phyloP scores from a whole-genome alignment of 2,113 vertebrate genomes.

The Crotalus horridus region DNA sequence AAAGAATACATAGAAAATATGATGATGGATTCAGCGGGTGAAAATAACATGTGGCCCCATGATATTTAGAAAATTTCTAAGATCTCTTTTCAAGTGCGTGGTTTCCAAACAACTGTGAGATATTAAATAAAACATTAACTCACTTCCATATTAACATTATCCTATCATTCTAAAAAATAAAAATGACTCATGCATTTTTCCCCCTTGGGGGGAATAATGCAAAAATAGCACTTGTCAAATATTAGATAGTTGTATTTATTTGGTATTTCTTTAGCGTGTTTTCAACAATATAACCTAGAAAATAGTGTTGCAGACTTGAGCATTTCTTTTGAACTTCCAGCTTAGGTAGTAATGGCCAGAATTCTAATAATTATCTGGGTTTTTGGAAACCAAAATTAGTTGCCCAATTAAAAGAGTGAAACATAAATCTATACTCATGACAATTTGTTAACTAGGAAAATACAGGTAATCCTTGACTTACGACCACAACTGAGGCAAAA shows the following conservation, averaged over 20 bases:
- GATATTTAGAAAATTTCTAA: conserved; percentile 13
- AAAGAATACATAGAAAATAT: conserved; percentile 39
- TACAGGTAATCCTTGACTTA: background rate
- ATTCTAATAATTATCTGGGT: background rate
- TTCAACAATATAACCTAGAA: background rate
- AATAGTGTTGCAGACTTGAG: background rate
- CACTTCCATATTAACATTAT: accelerated
- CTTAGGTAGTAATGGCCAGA: background rate
- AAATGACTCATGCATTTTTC: background rate
- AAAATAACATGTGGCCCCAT: background rate
- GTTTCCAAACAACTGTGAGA: conserved; percentile 28
- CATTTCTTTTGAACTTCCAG: background rate
- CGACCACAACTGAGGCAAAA: too few relatives aligned
- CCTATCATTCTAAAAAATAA: background rate
- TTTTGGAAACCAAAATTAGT: background rate
- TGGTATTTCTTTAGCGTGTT: background rate
- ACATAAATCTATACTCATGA: background rate
- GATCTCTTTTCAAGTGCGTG: conserved; percentile 14
- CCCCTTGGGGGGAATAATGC: background rate
- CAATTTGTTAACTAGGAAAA: background rate
- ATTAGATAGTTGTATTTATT: background rate
- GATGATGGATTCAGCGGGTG: background rate
- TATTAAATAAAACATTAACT: conserved; percentile 17
- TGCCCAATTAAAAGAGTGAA: background rate
- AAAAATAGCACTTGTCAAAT: background rate